These are phyloP conservation scores for Macrosteles quadrilineatus DNA, from an alignment of 1,140 invertebrate species.

Conservation along the genomic window DNA sequence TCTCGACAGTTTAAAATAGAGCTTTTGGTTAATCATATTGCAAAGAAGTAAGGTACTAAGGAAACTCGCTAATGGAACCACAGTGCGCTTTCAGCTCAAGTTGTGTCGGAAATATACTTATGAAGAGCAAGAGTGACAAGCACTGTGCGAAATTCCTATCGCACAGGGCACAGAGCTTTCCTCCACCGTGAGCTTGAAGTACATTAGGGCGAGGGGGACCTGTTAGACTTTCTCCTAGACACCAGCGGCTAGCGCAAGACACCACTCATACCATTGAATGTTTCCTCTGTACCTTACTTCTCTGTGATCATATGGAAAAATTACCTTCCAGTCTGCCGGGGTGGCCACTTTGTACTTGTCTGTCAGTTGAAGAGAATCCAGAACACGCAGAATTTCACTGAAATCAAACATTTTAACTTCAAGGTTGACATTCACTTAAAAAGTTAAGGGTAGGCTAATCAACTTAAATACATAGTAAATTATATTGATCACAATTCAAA, in stretches of 20 bases:
- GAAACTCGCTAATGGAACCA: too few species aligned
- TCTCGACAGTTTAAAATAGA: too few species aligned
- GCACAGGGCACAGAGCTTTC: not conserved
- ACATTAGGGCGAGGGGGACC: not conserved
- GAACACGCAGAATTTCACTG: slow-evolving; percentile 90
- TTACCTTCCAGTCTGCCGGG: slow-evolving; percentile 95
- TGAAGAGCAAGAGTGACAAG: too few species aligned
- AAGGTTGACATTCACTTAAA: slow-evolving; percentile 36
- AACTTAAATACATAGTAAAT: not conserved
- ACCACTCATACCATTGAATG: not conserved
- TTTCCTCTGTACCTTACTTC: too few species aligned
- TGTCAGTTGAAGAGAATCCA: slow-evolving; percentile 90
- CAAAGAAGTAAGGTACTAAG: too few species aligned
- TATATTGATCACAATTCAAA: not conserved
- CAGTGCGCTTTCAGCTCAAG: too few species aligned
- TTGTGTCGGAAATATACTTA: too few species aligned
- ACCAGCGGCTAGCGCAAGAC: not conserved
- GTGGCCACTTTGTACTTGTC: slow-evolving; percentile 86
- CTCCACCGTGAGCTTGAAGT: not conserved
- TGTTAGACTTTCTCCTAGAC: not conserved
- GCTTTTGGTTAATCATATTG: too few species aligned
- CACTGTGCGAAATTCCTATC: not conserved
- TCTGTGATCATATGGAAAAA: too few species aligned
- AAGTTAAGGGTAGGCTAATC: not conserved
- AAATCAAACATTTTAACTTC: too few species aligned